Conservation (phyloP, 2,797 vertebrate genomes). For the Fistularia tabacaria region DNA sequence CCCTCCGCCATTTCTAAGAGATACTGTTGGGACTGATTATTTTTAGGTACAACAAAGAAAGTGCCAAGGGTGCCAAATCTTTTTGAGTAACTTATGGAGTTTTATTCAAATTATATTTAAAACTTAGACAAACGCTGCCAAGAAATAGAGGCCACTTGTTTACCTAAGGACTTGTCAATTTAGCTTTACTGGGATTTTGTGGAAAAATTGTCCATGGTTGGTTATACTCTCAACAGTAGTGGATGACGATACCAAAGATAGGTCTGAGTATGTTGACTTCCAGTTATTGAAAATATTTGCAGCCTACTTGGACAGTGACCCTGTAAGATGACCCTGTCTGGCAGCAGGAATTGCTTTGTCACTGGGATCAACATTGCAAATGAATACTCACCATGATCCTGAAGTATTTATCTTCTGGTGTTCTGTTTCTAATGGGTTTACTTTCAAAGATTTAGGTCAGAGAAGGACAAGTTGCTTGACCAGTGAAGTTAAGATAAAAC, state of each 20-base stretch:
- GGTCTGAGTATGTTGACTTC: constrained; percentile 31
- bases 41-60: constrained; percentile 75
- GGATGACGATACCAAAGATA: constrained; percentile 28
- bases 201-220: neutral
- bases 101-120: constrained; percentile 45
- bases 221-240: constrained; percentile 21
- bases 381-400: constrained; percentile 68
- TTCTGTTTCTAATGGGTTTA: constrained; percentile 68
- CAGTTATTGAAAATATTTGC: constrained; percentile 17
- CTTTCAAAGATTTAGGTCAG: constrained; percentile 60
- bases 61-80: constrained; percentile 69
- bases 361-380: constrained; percentile 59
- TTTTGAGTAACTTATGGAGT: constrained; percentile 58
- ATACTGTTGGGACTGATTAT: constrained; percentile 59
- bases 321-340: constrained; percentile 52
- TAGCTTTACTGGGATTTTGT: constrained; percentile 35
- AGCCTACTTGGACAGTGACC: constrained; percentile 29
- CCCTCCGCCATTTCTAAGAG: constrained; percentile 40
- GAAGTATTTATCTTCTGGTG: constrained; percentile 64
- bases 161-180: constrained; percentile 50
- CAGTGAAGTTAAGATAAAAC: constrained; percentile 38
- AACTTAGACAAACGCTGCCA: constrained; percentile 42
- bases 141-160: constrained; percentile 36
- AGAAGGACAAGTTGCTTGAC: constrained; percentile 48
- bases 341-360: constrained; percentile 61